A percentile compares a stretch with the other conserved stretches of the same genome.
These are phyloP conservation scores for Copsychus sechellarum DNA, from an alignment of 2,113 vertebrate species.

Conservation along the genomic window DNA sequence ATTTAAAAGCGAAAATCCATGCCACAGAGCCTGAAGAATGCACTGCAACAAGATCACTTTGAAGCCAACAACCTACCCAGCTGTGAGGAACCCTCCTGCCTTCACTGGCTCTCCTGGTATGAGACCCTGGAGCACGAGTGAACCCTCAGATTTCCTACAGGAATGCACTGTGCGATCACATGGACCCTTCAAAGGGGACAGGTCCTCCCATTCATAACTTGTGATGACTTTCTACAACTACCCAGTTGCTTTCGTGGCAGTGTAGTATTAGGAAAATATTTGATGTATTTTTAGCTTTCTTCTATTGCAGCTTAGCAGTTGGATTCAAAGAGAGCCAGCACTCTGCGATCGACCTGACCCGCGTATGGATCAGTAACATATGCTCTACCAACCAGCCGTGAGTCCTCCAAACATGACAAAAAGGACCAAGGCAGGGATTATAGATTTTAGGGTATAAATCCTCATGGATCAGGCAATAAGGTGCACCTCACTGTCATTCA, in stretches of 20 bases:
- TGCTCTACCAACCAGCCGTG: not conserved
- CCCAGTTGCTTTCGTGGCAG: not conserved
- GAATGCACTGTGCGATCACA: not conserved
- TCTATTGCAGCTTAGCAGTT: constrained; percentile 50
- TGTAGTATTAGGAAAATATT: constrained; percentile 32
- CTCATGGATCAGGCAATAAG: not conserved
- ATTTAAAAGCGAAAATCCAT: not conserved
- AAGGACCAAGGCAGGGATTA: not conserved
- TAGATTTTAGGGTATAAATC: not conserved
- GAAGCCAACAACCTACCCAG: not conserved
- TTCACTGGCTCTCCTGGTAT: not conserved
- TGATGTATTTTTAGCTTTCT: constrained; percentile 61
- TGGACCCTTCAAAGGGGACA: not conserved
- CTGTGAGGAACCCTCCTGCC: not conserved
- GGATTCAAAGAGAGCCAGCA: constrained; percentile 15
- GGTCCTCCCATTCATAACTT: not conserved
- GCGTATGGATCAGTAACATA: not conserved
- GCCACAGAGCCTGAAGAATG: not conserved
- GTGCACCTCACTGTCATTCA: not conserved
- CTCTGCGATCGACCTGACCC: not conserved
- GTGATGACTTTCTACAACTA: not conserved
- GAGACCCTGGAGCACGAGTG: rapidly evolving
- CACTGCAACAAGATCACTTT: not conserved
- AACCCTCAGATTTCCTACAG: not conserved
- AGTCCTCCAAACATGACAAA: not conserved